Evolutionary conservation across 2,113 vertebrate genomes (phyloP), one percentile per base, ranked within the genome.

Genomic region (Leptosomus discolor): DNA sequence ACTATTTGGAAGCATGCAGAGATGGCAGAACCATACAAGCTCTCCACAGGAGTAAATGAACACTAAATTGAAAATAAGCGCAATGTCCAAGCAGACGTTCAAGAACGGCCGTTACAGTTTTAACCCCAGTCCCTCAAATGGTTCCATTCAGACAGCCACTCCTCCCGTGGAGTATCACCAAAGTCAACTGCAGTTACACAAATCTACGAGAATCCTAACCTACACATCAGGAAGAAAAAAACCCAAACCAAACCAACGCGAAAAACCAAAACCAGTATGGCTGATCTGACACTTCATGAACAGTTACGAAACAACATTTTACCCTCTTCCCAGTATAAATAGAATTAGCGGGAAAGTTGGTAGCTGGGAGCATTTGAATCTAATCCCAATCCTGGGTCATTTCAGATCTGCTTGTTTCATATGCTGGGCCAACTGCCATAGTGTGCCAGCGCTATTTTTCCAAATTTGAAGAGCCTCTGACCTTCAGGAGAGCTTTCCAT

Each of bases 401-500:
- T 85, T 89, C 57, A 58, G 46, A 48, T 45, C 26, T 71, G 20
- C 15, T 75, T 34, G 12, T 58, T 87, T 87, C 45, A 8, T 63
- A 32, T 48, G 50, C 20, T 71, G 24, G 73, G 37, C 39, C 74
- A 82, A 64, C 17, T 0, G 0, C 48, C 73, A 8, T 13, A 16
- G 23, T 3, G 8, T 58, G 15, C 32, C 54, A 79, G 74, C 58
- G 32, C 3, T 36, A 8, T 60, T 85, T 76, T 69, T 53, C 77
- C 74, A 83, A 53, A 83, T 74, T 5, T 57, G 41, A 90, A 76
- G 41, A 70, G 21, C 32, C 32, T 80, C 74, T 96, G 77, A 79
- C 81, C 86, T 95, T 89, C 79, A 65, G 27, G 54, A 91, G 41
- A 91, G 73, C 61, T 77, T 83, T 87, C 79, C n/a, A 69, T 81